phyloP scores from a whole-genome alignment of 1,140 invertebrate species.

The Xylocopa sonorina region DNA sequence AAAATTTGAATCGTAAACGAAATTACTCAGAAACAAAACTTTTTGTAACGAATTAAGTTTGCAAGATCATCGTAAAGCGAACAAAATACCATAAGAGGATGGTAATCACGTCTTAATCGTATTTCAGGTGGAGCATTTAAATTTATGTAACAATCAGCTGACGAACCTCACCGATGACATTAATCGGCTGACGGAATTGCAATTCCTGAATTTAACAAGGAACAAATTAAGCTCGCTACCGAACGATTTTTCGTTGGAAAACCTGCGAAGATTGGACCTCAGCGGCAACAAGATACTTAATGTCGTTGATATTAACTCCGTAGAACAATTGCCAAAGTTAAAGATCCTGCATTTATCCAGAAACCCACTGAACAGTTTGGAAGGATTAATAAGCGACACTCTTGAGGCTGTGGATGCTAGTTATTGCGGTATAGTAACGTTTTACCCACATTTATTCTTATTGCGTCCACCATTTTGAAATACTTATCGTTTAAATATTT shows the following conservation, averaged over 20 bases:
- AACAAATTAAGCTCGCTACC: slow-evolving; percentile 72
- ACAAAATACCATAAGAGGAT: too few species aligned
- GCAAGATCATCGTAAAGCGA: too few species aligned
- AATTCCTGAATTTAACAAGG: slow-evolving; percentile 71
- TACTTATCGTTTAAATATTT: too few species aligned
- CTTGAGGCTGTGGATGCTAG: slow-evolving; percentile 70
- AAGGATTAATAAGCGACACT: slow-evolving; percentile 62
- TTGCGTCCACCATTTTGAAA: too few species aligned
- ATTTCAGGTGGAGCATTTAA: slow-evolving; percentile 70
- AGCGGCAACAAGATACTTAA: slow-evolving; percentile 64
- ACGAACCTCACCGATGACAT: slow-evolving; percentile 63
- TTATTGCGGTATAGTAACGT: slow-evolving; percentile 70
- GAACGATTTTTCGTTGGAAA: slow-evolving; percentile 58
- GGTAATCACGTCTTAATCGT: background rate
- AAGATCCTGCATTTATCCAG: slow-evolving; percentile 66
- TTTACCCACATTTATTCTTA: too few species aligned
- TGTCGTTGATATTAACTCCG: slow-evolving; percentile 53
- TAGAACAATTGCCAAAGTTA: slow-evolving; percentile 67
- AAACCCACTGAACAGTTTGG: slow-evolving; percentile 71
- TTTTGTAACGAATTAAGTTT: too few species aligned
- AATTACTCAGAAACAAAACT: too few species aligned
- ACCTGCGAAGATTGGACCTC: slow-evolving; percentile 70
- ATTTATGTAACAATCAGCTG: slow-evolving; percentile 74
- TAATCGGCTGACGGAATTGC: slow-evolving; percentile 66
- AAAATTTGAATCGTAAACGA: too few species aligned